Percentiles rank a stretch among this genome's conserved stretches.
phyloP scores from a whole-genome alignment of 2,888 invertebrate genomes.

The Chloroclystis v-ata region DNA sequence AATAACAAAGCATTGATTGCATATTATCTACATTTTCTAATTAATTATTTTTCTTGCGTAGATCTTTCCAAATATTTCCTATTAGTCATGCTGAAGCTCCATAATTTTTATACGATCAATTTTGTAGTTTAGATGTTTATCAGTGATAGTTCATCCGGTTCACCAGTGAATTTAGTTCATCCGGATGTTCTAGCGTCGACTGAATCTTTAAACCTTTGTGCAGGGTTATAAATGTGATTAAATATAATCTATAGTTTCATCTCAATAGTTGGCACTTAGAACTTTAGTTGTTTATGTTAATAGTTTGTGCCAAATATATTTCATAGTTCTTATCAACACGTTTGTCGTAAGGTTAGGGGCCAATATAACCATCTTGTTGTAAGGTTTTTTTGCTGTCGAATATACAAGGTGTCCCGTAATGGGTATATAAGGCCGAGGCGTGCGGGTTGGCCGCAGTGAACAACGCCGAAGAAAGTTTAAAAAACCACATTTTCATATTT shows the following conservation, averaged over 20 bases:
- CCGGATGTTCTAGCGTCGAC: conserved; percentile 9
- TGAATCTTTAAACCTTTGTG: conserved; percentile 20
- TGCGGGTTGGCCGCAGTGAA: too few relatives aligned
- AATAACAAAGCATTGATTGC: too few relatives aligned
- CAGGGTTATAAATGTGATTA: conserved; percentile 25
- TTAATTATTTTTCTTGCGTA: too few relatives aligned
- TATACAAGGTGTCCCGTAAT: neutral
- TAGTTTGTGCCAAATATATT: conserved; percentile 17
- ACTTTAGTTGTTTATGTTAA: conserved; percentile 8
- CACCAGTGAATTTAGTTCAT: neutral
- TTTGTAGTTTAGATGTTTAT: too few relatives aligned
- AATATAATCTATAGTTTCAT: conserved; percentile 10
- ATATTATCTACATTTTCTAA: too few relatives aligned
- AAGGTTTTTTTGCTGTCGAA: neutral
- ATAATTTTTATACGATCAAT: too few relatives aligned
- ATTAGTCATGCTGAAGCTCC: too few relatives aligned
- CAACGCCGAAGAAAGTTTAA: too few relatives aligned
- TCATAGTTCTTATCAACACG: neutral
- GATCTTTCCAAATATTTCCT: too few relatives aligned
- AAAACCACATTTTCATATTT: too few relatives aligned
- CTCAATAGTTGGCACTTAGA: conserved; percentile 5
- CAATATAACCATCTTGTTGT: conserved; percentile 3
- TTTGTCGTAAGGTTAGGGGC: conserved; percentile 2
- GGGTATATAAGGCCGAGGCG: too few relatives aligned
- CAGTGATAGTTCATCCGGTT: too few relatives aligned